Base-by-base conservation (phyloP, 2,888 invertebrate genomes). In the Spatulosminthurus flaviceps region DNA sequence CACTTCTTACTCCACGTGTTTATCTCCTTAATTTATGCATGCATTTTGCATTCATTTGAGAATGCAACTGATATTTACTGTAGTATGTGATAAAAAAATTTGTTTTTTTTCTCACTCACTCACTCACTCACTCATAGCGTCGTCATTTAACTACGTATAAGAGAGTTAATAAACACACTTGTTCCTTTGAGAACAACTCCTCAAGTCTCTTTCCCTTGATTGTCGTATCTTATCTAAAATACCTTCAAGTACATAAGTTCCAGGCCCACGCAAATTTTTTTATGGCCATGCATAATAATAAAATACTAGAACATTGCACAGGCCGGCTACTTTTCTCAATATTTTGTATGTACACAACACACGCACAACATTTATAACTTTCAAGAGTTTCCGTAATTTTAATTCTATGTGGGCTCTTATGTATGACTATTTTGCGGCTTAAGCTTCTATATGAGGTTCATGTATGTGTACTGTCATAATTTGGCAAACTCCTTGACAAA, bases 401-500 rank as follows among this genome's bases (percentile, higher is more conserved):
- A n/a, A n/a, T n/a, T n/a, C n/a, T n/a, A n/a, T n/a, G n/a, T n/a
- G n/a, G n/a, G n/a, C n/a, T n/a, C n/a, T n/a, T n/a, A n/a, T n/a
- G n/a, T n/a, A n/a, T n/a, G n/a, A n/a, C n/a, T n/a, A n/a, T n/a
- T n/a, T n/a, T n/a, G n/a, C n/a, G 19, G 7, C 61, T 61, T 24
- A 64, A 64, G 0, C 1, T 24, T 64, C 21, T 22, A 13, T 64
- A 64, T 64, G 24, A 7, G 21, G 21, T 24, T 21, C 21, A 64
- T 7, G 24, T 1, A 64, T n/a, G 11, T 1, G 21, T 19, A 66
- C 16, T 24, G 26, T 16, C 1, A 66, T 26, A 19, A 66, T 66
- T 66, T 66, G 66, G 66, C 66, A 66, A 66, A 66, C 28, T 22
- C 34, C 9, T 34, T 24, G 66, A 66, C 28, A 28, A 66, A 66